These are phyloP conservation scores for Lucilia cuprina DNA, from an alignment of 1,140 invertebrate species.

Conservation along the genomic window DNA sequence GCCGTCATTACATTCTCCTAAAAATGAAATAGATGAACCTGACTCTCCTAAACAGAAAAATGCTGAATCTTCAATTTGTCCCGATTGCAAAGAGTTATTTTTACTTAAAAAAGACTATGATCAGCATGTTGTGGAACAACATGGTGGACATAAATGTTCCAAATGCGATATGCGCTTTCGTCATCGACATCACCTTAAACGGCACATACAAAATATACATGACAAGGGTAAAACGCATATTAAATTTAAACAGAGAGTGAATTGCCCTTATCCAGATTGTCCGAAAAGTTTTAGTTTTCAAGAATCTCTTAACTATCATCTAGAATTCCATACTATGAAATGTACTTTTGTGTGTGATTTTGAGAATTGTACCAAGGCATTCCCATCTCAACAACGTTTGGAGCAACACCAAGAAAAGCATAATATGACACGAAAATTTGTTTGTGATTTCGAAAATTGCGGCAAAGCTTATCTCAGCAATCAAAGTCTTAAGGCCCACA, in stretches of 20 bases:
- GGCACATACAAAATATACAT: conserved; percentile 1
- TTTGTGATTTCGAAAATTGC: conserved; percentile 44
- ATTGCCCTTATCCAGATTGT: conserved; percentile 43
- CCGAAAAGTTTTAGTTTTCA: not conserved
- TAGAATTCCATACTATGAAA: conserved; percentile 41
- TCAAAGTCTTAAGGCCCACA: too few relatives aligned
- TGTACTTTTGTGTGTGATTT: conserved; percentile 48
- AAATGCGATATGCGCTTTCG: conserved; percentile 27
- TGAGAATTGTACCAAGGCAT: conserved; percentile 51
- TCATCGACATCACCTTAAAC: not conserved
- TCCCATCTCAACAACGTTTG: conserved; percentile 50
- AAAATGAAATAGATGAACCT: too few relatives aligned
- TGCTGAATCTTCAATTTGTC: not conserved
- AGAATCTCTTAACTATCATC: conserved; percentile 47
- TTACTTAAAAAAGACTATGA: not conserved
- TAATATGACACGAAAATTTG: conserved; percentile 53
- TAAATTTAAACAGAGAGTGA: conserved; percentile 37
- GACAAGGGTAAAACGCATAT: conserved; percentile 43
- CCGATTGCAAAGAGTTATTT: not conserved
- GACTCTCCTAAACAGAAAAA: too few relatives aligned
- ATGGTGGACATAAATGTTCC: not conserved
- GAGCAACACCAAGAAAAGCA: conserved; percentile 50
- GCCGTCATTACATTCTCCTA: too few relatives aligned
- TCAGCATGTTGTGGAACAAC: not conserved
- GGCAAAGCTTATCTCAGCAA: too few relatives aligned